These are phyloP conservation scores for Alviniconcha strummeri DNA, from an alignment of 2,888 invertebrate genomes.

Conservation along the genomic window DNA sequence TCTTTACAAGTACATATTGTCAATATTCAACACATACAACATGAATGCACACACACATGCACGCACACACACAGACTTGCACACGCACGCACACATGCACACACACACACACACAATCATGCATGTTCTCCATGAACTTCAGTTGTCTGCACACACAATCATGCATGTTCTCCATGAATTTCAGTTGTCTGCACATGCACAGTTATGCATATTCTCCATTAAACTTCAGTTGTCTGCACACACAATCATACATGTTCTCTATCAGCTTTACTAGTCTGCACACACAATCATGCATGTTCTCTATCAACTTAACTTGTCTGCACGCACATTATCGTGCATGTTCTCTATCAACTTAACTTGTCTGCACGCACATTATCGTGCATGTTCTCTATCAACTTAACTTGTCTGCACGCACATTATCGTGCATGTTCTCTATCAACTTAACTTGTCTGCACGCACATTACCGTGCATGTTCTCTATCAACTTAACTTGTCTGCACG, in stretches of 20 bases:
- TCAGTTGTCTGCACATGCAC: not conserved
- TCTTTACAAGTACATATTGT: no score
- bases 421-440: no score
- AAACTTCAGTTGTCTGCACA: not conserved
- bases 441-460: no score
- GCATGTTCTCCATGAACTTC: no score
- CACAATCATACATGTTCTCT: not conserved
- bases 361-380: no score
- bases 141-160: not conserved
- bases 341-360: no score
- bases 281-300: not conserved
- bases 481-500: no score
- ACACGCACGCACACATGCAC: not conserved
- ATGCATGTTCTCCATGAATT: not conserved
- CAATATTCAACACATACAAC: not conserved
- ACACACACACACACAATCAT: not conserved
- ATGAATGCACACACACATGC: not conserved
- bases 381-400: no score
- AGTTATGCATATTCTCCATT: not conserved
- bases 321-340: no score
- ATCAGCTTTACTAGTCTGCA: not conserved
- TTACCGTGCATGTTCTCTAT: no score
- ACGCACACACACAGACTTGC: not conserved
- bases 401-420: no score
- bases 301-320: no score